Percentiles rank a stretch among this genome's conserved stretches.
Conservation (phyloP, 1,140 invertebrate genomes). For the Camponotus vicinus region DNA sequence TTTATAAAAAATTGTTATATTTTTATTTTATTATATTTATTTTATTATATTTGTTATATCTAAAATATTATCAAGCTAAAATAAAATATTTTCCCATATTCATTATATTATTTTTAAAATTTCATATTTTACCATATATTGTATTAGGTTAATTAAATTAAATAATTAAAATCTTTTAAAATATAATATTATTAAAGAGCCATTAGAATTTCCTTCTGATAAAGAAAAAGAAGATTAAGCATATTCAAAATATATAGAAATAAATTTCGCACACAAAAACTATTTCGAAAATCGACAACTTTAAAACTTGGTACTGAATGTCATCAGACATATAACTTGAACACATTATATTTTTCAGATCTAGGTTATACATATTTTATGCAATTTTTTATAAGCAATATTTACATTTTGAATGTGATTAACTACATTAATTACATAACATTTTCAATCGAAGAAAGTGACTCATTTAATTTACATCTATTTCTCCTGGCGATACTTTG, state of each 20-base stretch:
- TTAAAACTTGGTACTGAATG: background rate
- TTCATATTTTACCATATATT: background rate
- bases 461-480: slow-evolving; percentile 14
- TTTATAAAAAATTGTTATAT: background rate
- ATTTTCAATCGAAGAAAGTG: slow-evolving; percentile 20
- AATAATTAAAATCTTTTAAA: background rate
- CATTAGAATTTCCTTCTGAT: background rate
- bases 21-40: background rate
- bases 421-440: slow-evolving; percentile 31
- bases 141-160: background rate
- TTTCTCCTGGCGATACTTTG: slow-evolving; percentile 28
- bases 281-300: background rate
- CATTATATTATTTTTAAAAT: background rate
- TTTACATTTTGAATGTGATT: slow-evolving; percentile 35
- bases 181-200: background rate
- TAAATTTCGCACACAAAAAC: background rate
- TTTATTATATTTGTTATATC: background rate
- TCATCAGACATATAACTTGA: background rate
- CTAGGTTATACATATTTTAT: background rate
- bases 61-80: too few relatives aligned
- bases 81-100: too few relatives aligned
- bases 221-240: background rate
- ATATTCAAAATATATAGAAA: background rate
- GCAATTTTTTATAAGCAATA: background rate
- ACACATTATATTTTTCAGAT: background rate